A percentile compares a stretch with the other conserved stretches of the same genome.
phyloP scores from a whole-genome alignment of 2,797 vertebrate species.

The Eupleurogrammus muticus region DNA sequence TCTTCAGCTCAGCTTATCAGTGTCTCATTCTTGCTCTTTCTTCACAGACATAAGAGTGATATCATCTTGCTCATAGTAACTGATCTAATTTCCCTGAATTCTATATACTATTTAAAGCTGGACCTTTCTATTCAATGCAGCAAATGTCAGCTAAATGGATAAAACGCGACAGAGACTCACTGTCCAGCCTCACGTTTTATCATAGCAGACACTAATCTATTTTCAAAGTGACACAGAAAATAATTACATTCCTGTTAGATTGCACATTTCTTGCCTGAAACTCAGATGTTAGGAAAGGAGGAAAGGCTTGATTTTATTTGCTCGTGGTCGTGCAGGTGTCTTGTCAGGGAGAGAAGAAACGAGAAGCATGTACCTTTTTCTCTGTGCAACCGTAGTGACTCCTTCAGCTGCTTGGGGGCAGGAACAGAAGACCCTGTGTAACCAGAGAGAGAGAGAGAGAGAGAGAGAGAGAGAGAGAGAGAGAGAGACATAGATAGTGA shows the following conservation, averaged over 20 bases:
- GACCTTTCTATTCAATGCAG: not conserved
- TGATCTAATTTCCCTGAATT: not conserved
- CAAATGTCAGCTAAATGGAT: not conserved
- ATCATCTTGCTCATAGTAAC: not conserved
- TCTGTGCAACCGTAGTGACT: conserved; percentile 63
- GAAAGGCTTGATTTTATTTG: conserved; percentile 24
- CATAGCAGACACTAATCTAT: not conserved
- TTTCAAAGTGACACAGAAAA: conserved; percentile 8
- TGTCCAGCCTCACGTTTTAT: not conserved
- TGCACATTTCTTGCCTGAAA: conserved; percentile 16
- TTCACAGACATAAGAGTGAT: too few species aligned
- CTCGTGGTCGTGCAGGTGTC: conserved; percentile 32
- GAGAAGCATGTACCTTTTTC: conserved; percentile 61
- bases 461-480: conserved; percentile 32
- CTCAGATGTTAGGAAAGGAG: not conserved
- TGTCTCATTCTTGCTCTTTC: not conserved
- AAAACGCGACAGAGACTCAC: conserved; percentile 13
- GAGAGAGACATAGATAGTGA: too few species aligned
- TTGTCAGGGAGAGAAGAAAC: conserved; percentile 45
- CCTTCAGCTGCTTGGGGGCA: conserved; percentile 74
- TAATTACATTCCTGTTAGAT: conserved; percentile 4
- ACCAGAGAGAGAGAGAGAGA: conserved; percentile 32
- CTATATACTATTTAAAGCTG: conserved; percentile 4
- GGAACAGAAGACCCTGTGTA: conserved; percentile 78
- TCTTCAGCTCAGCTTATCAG: not conserved